These are phyloP conservation scores for Auanema sp. DNA, from an alignment of 2,888 invertebrate species.

Conservation along the genomic window DNA sequence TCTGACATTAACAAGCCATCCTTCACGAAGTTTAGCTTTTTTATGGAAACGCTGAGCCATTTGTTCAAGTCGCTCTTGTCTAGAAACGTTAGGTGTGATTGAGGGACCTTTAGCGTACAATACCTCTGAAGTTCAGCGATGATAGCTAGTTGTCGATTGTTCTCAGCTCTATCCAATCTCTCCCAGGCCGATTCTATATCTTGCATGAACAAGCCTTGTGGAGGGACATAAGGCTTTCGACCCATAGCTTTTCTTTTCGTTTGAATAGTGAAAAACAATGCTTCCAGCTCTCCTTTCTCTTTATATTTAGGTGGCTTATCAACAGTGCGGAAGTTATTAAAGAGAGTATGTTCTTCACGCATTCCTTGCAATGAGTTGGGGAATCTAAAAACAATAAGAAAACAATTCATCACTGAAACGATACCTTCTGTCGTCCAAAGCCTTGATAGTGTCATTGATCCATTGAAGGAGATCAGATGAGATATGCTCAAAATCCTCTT, in stretches of 20 bases:
- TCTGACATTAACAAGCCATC: conserved; percentile 77
- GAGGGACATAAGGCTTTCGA: conserved; percentile 56
- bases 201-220: conserved; percentile 77
- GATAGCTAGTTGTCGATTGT: conserved; percentile 86
- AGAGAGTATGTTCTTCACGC: conserved; percentile 82
- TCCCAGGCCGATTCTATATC: conserved; percentile 95
- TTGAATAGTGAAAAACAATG: conserved; percentile 92
- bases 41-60: conserved; percentile 92
- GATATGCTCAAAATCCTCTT: conserved; percentile 82
- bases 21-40: conserved; percentile 83
- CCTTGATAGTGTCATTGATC: conserved; percentile 83
- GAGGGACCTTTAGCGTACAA: neutral
- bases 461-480: conserved; percentile 85
- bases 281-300: conserved; percentile 95
- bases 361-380: conserved; percentile 94
- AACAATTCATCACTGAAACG: conserved; percentile 68
- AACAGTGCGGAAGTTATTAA: conserved; percentile 91
- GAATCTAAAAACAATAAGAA: conserved; percentile 97
- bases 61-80: conserved; percentile 88
- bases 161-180: conserved; percentile 86
- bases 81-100: conserved; percentile 25
- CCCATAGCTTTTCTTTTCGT: conserved; percentile 91
- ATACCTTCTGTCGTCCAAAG: conserved; percentile 62
- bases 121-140: conserved; percentile 76
- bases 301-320: conserved; percentile 98